Evolutionary conservation across 2,113 vertebrate species (phyloP).

Genomic region (Pycnonotus jocosus): DNA sequence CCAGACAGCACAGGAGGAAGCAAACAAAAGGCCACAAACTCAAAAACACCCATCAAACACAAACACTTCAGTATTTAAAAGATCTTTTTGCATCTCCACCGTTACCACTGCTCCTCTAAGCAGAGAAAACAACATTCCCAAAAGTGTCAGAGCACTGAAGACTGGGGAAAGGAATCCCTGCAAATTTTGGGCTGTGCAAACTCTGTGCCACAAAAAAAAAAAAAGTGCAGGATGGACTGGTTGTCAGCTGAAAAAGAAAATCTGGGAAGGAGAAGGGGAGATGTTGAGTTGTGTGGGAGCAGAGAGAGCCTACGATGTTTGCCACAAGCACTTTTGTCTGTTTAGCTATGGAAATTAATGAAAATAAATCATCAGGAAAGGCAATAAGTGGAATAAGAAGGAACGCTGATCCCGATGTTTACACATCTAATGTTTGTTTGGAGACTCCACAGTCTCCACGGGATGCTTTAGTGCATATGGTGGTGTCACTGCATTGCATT

Average conservation of each 20-base stretch:
- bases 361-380: conserved; percentile 14
- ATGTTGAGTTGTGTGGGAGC: background rate
- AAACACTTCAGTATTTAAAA: background rate
- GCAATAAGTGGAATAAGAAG: background rate
- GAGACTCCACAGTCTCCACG: background rate
- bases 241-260: background rate
- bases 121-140: background rate
- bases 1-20: background rate
- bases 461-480: conserved; percentile 16
- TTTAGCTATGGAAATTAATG: conserved; percentile 17
- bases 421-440: conserved; percentile 41
- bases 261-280: background rate
- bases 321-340: background rate
- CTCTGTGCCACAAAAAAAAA: background rate
- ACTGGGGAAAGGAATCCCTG: background rate
- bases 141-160: background rate
- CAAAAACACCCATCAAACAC: background rate
- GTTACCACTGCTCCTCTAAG: background rate
- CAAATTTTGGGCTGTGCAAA: background rate
- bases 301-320: background rate
- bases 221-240: background rate
- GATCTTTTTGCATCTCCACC: background rate
- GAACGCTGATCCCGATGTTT: conserved; percentile 4
- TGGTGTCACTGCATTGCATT: background rate
- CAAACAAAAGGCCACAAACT: background rate